Conservation (phyloP, 2,888 invertebrate species). For the Pammene fasciana region DNA sequence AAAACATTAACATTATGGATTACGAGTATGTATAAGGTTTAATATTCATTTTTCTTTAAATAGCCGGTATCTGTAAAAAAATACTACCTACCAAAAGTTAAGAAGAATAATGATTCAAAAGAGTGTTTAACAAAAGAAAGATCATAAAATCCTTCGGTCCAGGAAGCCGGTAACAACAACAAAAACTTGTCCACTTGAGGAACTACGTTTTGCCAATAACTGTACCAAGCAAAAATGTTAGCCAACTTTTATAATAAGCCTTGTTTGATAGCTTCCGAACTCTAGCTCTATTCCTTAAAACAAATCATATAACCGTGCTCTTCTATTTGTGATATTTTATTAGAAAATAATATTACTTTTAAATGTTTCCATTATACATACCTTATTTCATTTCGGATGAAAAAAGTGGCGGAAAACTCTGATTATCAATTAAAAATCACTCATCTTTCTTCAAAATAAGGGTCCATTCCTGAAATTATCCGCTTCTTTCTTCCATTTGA, state of each 20-base stretch:
- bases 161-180: constrained; percentile 34
- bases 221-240: constrained; percentile 28
- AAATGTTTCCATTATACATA: no score
- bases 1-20: no score
- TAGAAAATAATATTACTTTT: not conserved
- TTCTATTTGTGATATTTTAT: not conserved
- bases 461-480: no score
- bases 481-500: no score
- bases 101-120: constrained; percentile 18
- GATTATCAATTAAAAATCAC: no score
- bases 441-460: no score
- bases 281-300: constrained; percentile 11
- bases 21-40: no score
- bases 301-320: not conserved
- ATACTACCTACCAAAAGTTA: not conserved
- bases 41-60: no score
- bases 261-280: constrained; percentile 25
- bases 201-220: constrained; percentile 41
- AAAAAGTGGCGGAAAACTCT: no score
- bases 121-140: constrained; percentile 30
- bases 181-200: constrained; percentile 39
- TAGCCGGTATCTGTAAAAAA: no score
- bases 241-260: constrained; percentile 23
- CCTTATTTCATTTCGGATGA: no score
- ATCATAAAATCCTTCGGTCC: constrained; percentile 24